Percentiles rank a stretch among this genome's conserved stretches.
Evolutionary conservation across 2,888 invertebrate species (phyloP).

Genomic region (Odontothrips loti): DNA sequence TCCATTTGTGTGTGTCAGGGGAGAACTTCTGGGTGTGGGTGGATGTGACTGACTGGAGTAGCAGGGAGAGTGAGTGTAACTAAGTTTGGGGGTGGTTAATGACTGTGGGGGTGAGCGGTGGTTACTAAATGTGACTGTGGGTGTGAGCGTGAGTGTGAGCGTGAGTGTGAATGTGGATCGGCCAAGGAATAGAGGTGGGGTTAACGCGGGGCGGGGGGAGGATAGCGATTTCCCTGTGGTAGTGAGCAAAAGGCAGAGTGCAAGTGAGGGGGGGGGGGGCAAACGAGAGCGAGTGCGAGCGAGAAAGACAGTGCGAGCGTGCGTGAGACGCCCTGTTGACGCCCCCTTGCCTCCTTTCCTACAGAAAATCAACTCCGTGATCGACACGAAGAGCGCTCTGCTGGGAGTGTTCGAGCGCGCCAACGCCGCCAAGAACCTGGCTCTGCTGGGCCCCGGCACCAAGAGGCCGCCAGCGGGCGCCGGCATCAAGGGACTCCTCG

Average conservation of each 20-base stretch:
- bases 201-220: no score
- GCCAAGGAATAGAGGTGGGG: no score
- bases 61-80: not conserved
- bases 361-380: constrained; percentile 77
- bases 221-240: no score
- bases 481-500: constrained; percentile 3
- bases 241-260: not conserved
- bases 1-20: no score
- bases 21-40: not conserved
- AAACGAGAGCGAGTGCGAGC: not conserved
- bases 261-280: not conserved
- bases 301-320: not conserved
- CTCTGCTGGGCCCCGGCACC: constrained; percentile 7
- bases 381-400: constrained; percentile 73
- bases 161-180: not conserved
- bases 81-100: not conserved
- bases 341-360: constrained; percentile 40
- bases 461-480: not conserved
- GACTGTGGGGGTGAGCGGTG: not conserved
- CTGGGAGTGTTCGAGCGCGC: constrained; percentile 64
- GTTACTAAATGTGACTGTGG: not conserved
- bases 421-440: constrained; percentile 71
- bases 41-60: not conserved
- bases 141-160: not conserved
- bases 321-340: not conserved